Percentiles rank a stretch among this genome's conserved stretches.
Evolutionary conservation across 2,888 invertebrate genomes (phyloP).

Genomic region (Andrena bucephala): DNA sequence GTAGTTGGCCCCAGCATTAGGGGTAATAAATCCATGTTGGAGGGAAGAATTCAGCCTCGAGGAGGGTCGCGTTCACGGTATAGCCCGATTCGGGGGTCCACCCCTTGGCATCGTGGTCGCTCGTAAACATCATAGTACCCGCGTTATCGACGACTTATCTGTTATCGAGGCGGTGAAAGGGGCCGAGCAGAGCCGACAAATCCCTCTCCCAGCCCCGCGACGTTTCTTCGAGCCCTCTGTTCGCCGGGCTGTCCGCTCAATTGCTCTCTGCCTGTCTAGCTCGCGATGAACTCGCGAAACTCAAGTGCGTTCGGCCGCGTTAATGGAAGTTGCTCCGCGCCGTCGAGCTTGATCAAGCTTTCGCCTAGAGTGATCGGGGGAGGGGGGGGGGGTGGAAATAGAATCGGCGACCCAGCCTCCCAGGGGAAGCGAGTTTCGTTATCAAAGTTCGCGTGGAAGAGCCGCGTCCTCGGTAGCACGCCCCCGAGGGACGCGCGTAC

Average conservation of each 20-base stretch:
- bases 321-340: constrained; percentile 11
- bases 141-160: constrained; percentile 30
- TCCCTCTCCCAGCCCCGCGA: background rate
- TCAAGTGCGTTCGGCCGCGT: constrained; percentile 8
- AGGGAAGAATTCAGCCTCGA: background rate
- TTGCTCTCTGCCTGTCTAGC: background rate
- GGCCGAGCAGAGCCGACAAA: constrained; percentile 2
- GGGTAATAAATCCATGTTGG: constrained; percentile 20
- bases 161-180: constrained; percentile 16
- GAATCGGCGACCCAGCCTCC: background rate
- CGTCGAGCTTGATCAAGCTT: constrained; percentile 9
- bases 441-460: background rate
- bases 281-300: background rate
- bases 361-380: background rate
- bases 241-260: constrained; percentile 7
- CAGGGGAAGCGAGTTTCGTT: background rate
- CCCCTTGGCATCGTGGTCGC: background rate
- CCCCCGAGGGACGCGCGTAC: background rate
- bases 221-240: background rate
- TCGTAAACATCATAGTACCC: constrained; percentile 30
- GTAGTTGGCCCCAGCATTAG: background rate
- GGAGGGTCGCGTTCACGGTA: background rate
- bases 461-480: background rate
- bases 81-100: constrained; percentile 4
- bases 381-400: background rate